Evolutionary conservation across 2,113 vertebrate genomes (phyloP).

Genomic region (Merops nubicus): DNA sequence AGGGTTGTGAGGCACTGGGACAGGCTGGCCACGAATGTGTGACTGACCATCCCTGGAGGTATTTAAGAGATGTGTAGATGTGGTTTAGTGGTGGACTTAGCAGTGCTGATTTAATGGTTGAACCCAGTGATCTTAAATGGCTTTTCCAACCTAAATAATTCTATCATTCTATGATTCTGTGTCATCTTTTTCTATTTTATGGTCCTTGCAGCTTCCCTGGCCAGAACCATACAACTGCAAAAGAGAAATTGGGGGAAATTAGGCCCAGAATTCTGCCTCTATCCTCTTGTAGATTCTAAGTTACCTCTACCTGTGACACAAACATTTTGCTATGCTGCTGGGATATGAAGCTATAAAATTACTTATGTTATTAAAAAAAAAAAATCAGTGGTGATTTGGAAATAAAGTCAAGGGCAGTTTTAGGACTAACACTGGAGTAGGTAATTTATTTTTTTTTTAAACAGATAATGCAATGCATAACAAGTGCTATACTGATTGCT

Average conservation of each 20-base stretch:
- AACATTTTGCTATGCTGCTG: neutral
- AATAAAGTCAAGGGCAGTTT: neutral
- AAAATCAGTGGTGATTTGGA: neutral
- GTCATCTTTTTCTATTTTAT: neutral
- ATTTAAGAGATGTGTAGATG: neutral
- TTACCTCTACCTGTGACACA: neutral
- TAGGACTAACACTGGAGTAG: neutral
- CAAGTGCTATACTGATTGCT: neutral
- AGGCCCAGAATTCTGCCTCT: neutral
- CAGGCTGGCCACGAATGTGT: neutral
- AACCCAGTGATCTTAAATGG: neutral
- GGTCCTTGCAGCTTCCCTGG: neutral
- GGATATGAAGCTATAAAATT: rapidly evolving
- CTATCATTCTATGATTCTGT: neutral
- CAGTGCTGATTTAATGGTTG: neutral
- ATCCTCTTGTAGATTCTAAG: neutral
- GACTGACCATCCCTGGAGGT: neutral
- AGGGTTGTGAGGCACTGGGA: neutral
- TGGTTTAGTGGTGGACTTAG: neutral
- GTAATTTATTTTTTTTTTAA: neutral
- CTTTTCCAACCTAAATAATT: neutral
- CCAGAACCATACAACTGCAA: neutral
- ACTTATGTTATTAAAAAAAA: neutral
- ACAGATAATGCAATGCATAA: neutral
- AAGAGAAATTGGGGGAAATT: neutral